phyloP scores from a whole-genome alignment of 2,797 vertebrate species.

The Sebastes matsubarae region DNA sequence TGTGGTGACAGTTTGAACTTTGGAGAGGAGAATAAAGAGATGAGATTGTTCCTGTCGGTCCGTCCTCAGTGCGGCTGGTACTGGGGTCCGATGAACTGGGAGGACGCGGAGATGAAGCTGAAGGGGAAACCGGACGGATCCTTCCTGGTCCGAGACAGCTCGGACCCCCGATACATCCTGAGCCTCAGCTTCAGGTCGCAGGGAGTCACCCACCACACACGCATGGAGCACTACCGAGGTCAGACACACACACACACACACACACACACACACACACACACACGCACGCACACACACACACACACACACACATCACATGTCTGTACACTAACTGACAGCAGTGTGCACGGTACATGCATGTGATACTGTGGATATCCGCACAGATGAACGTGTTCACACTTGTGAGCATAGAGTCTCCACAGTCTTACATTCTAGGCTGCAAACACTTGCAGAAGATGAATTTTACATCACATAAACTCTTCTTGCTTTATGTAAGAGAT shows the following conservation, averaged over 20 bases:
- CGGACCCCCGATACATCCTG: slow-evolving; percentile 96
- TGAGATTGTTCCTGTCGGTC: not conserved
- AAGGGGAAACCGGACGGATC: slow-evolving; percentile 95
- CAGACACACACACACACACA: slow-evolving; percentile 34
- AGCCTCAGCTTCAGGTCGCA: slow-evolving; percentile 98
- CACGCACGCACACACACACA: slow-evolving; percentile 1
- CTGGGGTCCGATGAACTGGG: slow-evolving; percentile 99
- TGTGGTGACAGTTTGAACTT: too few species aligned
- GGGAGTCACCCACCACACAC: slow-evolving; percentile 93
- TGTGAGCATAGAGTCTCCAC: too few species aligned
- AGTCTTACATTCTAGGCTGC: not conserved
- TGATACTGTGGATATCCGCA: not conserved
- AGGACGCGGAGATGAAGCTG: slow-evolving; percentile 97
- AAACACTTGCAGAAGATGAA: not conserved
- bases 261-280: not conserved
- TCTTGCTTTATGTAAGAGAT: rapidly evolving
- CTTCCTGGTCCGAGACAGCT: slow-evolving; percentile 96
- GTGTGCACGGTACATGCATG: not conserved
- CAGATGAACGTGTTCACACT: not conserved
- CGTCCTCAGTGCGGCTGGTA: slow-evolving; percentile 92
- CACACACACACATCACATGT: not conserved
- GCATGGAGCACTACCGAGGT: slow-evolving; percentile 93
- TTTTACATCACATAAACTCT: too few species aligned
- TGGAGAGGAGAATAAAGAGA: too few species aligned
- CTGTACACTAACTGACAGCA: not conserved